phyloP scores from a whole-genome alignment of 2,113 vertebrate species.

The Jaculus jaculus region DNA sequence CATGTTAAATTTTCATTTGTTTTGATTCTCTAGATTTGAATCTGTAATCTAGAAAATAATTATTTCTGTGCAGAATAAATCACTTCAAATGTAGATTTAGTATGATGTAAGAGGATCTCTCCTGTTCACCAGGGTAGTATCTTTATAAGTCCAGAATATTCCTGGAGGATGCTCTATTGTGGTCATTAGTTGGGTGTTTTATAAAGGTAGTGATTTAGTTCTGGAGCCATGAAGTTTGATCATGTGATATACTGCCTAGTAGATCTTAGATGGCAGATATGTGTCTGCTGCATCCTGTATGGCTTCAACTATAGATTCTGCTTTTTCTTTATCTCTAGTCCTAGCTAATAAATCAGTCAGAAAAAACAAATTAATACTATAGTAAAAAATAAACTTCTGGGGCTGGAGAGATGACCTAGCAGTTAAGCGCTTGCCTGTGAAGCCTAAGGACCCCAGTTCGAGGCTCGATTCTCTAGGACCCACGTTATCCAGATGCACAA shows the following conservation, averaged over 20 bases:
- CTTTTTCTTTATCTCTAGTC: not conserved
- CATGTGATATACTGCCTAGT: not conserved
- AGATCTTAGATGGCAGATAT: not conserved
- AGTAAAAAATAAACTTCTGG: slow-evolving; percentile 1
- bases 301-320: not conserved
- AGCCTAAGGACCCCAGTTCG: too few species aligned
- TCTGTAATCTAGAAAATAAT: not conserved
- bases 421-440: too few species aligned
- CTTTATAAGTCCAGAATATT: slow-evolving; percentile 11
- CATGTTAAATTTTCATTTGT: slow-evolving; percentile 68
- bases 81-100: slow-evolving; percentile 53
- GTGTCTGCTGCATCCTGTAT: not conserved
- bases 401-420: too few species aligned
- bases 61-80: slow-evolving; percentile 66
- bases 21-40: slow-evolving; percentile 55
- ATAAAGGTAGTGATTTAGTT: not conserved
- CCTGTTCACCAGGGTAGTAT: slow-evolving; percentile 49
- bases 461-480: too few species aligned
- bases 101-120: slow-evolving; percentile 38
- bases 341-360: not conserved
- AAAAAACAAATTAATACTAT: not conserved
- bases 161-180: not conserved
- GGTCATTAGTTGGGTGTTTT: not conserved
- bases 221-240: not conserved
- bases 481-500: too few species aligned